Evolutionary conservation across 2,888 invertebrate species (phyloP).

Genomic region (Idaea straminata): DNA sequence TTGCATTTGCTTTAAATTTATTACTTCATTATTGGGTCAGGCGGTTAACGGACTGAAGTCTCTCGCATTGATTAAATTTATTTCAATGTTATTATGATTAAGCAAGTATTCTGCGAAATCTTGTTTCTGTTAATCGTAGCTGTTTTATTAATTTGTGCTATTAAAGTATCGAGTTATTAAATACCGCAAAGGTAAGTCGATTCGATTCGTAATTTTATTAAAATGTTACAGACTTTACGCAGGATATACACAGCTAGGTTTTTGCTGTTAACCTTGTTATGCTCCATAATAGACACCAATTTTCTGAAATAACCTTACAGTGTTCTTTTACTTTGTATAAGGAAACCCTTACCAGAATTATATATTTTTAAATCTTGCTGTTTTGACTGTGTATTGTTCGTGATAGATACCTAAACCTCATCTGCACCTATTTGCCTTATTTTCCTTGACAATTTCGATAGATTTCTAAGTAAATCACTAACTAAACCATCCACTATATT

Average conservation of each 20-base stretch:
- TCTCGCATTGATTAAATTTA: slow-evolving; percentile 4
- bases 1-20: slow-evolving; percentile 9
- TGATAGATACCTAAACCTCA: not conserved
- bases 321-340: too few species aligned
- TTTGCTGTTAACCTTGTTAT: too few species aligned
- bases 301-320: too few species aligned
- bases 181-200: not conserved
- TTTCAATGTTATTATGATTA: not conserved
- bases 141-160: not conserved
- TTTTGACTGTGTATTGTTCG: too few species aligned
- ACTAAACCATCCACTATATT: slow-evolving; percentile 26
- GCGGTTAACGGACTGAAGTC: slow-evolving; percentile 2
- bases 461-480: not conserved
- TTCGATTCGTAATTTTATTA: not conserved
- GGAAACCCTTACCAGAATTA: too few species aligned
- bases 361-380: too few species aligned
- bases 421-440: not conserved
- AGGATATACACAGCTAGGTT: too few species aligned
- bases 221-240: too few species aligned
- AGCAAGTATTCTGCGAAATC: not conserved
- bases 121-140: not conserved
- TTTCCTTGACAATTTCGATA: not conserved
- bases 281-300: too few species aligned
- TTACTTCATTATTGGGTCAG: slow-evolving; percentile 16
- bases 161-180: not conserved